Base-by-base conservation (phyloP, 1,140 invertebrate species). In the Achroia grisella region DNA sequence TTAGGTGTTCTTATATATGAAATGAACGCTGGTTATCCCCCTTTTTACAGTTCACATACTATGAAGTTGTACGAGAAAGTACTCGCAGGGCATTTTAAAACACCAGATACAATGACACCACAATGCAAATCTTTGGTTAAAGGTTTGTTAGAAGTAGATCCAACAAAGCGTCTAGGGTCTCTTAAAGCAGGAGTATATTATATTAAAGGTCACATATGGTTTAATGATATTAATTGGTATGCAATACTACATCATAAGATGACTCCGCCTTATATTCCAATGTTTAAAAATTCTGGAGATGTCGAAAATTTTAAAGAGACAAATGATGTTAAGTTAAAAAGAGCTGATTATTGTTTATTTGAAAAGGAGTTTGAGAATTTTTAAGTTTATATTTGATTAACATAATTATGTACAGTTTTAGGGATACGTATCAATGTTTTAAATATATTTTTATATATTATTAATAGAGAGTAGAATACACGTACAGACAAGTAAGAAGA, bases 61-160 rank as follows among this genome's bases (percentile, higher is more conserved):
- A 94, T 96, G 86, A 93, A 93, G 66, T 93, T 98, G 35, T 98
- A 98, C 84, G 95, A 97, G 66, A 93, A 91, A 72, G 95, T 96
- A 39, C 89, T 95, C 6, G 69, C 88, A 2, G 91, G 91, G 2
- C 90, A 89, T 60, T 95, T 91, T 62, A 90, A 88, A 87, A 88
- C 89, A 65, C 91, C 93, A 0, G 71, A 79, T 5, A 87, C 88
- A 28, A 94, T 94, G 65, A 88, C 88, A 1, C 72, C 86, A 0
- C 91, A 95, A 31, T 75, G 99, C 39, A 97, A 93, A 65, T 93
- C 98, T 70, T 77, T 99, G 2, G 68, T 99, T 10, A 90, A 91
- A 56, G 93, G 95, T 73, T 76, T 98, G 23, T 86, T 99, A 1
- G 95, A 92, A 63, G 83, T 89, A 1, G 97, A 99, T 83, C 83